Percentiles rank a stretch among this genome's conserved stretches.
Evolutionary conservation across 2,888 invertebrate genomes (phyloP).

Genomic region (Axea sp.): DNA sequence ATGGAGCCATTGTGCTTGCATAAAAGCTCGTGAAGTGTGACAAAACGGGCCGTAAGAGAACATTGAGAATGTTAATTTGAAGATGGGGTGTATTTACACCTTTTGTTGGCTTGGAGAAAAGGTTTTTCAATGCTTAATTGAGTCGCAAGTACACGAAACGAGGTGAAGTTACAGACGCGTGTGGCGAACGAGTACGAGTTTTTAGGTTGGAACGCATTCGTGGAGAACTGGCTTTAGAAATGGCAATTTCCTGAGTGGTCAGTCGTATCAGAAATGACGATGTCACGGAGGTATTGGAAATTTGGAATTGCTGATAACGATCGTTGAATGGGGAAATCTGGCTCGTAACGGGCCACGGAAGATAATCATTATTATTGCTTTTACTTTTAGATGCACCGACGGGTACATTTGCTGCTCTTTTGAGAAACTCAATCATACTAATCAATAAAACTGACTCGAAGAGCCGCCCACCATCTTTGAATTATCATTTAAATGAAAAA

Average conservation of each 20-base stretch:
- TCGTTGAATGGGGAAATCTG: no score
- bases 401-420: no score
- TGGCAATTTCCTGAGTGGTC: no score
- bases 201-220: no score
- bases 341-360: no score
- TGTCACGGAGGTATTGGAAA: no score
- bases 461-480: not conserved
- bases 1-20: constrained; percentile 56
- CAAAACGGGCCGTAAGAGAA: constrained; percentile 52
- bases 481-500: constrained; percentile 58
- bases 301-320: no score
- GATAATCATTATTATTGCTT: no score
- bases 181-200: no score
- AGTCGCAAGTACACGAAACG: constrained; percentile 20
- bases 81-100: constrained; percentile 57
- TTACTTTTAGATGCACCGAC: no score
- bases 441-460: constrained; percentile 21
- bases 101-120: constrained; percentile 46
- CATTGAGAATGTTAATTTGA: constrained; percentile 58
- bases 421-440: constrained; percentile 21
- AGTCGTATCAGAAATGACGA: no score
- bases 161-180: constrained; percentile 5
- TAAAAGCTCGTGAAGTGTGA: constrained; percentile 60
- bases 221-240: no score
- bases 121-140: constrained; percentile 44